phyloP scores from a whole-genome alignment of 2,113 vertebrate genomes.

The Seriola aureovittata region DNA sequence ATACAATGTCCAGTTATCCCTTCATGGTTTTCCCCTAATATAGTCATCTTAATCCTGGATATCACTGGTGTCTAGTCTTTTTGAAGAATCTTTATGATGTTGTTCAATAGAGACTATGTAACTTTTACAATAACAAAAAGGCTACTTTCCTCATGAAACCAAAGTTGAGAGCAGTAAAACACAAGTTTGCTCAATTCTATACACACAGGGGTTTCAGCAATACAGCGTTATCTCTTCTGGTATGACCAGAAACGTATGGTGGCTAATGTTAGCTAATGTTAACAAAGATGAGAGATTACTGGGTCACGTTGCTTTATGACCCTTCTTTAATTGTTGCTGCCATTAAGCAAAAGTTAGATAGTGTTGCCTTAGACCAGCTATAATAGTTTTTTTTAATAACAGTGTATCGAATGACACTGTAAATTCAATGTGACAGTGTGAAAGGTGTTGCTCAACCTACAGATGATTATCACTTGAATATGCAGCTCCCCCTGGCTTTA shows the following conservation, averaged over 20 bases:
- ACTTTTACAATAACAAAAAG: background rate
- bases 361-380: background rate
- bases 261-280: background rate
- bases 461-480: too few species aligned
- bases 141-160: background rate
- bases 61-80: background rate
- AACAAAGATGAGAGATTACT: background rate
- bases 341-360: background rate
- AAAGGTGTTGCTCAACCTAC: too few species aligned
- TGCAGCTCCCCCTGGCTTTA: background rate
- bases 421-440: too few species aligned
- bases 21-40: constrained; percentile 33
- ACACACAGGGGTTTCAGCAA: background rate
- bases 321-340: background rate
- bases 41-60: constrained; percentile 25
- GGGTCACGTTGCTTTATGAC: background rate
- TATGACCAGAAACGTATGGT: background rate
- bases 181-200: too few species aligned
- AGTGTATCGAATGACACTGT: too few species aligned
- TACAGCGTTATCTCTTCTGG: background rate
- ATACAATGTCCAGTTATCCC: constrained; percentile 60
- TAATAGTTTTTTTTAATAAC: too few species aligned
- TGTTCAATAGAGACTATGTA: background rate
- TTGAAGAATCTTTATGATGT: background rate
- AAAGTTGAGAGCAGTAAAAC: background rate